Evolutionary conservation across 2,888 invertebrate species (phyloP), one percentile per base, ranked within the genome.

Genomic region (Chorisops tibialis): DNA sequence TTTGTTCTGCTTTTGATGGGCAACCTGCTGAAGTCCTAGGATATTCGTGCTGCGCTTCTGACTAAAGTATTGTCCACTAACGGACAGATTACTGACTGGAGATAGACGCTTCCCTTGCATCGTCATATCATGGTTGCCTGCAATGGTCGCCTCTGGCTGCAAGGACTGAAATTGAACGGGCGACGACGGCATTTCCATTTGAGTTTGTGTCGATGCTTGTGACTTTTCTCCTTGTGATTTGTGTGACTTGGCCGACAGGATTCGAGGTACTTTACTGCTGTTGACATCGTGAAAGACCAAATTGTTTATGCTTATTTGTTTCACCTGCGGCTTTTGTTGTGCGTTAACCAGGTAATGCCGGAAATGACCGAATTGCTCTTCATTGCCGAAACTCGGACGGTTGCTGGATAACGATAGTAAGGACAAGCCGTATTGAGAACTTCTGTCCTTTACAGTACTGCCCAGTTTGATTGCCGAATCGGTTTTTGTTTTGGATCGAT

Each of bases 111-210:
- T 66, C 16, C 50, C 59, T 30, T 59, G 63, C 21, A 39, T n/a
- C 9, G 30, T 54, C 16, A 35, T 14, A 9, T 61, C 58, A 5
- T 43, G 52, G n/a, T 21, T 45, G 2, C n/a, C 16, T 74, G 58
- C 73, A 45, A 16, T 48, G 2, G 16, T 39, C 1, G 54, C 39
- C 16, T 67, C 70, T 64, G 72, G 62, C 63, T 77, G 76, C 14
- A 77, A 66, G 2, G 77, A 75, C 63, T 77, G 76, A 64, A 75
- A 76, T 56, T 71, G 74, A 1, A 74, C 73, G 1, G 75, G 74
- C 4, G 76, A 73, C 12, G 74, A 69, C n/a, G 69, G 65, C 12
- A 52, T 67, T 14, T 63, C 63, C 12, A 59, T 61, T 19, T 62
- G 61, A 11, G 65, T 56, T 45, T 63, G 41, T 30, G 56, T 43